Evolutionary conservation across 2,113 vertebrate genomes (phyloP), one percentile per base, ranked within the genome.

Genomic region (Rhipidura dahli): DNA sequence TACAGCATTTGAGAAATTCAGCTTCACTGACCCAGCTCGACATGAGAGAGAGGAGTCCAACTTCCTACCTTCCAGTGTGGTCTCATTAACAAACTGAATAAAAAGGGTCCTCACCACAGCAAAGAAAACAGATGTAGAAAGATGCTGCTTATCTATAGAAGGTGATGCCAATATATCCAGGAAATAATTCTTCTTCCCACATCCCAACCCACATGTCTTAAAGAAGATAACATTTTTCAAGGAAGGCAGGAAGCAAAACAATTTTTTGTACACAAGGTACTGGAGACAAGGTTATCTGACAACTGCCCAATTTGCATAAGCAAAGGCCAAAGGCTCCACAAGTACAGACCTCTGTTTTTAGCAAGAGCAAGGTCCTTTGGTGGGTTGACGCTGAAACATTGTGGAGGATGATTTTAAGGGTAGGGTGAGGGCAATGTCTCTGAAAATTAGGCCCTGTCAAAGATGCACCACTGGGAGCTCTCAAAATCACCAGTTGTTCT

Each of bases 11-110:
- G 86, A 97, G 94, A 97, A 89, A 95, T 56, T 90, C 92, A 94
- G 85, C 76, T 97, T 96, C 88, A 79, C 81, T 88, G 83, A 95
- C 88, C 91, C 54, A 40, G 83, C 59, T 91, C 50, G 80, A 94
- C 31, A 91, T 60, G 77, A 96, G 95, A 86, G 77, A 96, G 59
- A 94, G 30, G 90, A 97, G 94, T 77, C 76, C 92, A 97, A 87
- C 97, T 97, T 96, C 84, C 18, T 24, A 97, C 83, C 82, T 96
- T 88, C 86, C 92, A 96, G 89, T 65, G 87, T 64, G 89, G 83
- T 79, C 96, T 91, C 94, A 64, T 92, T 95, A 96, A 95, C 83
- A 97, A 96, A 96, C 83, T 78, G 76, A 89, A 94, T 96, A 72
- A 84, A 93, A 92, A 87, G 39, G 5, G 40, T 93, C 96, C 80